phyloP scores from a whole-genome alignment of 2,888 invertebrate genomes.

The Chloromyia formosa region DNA sequence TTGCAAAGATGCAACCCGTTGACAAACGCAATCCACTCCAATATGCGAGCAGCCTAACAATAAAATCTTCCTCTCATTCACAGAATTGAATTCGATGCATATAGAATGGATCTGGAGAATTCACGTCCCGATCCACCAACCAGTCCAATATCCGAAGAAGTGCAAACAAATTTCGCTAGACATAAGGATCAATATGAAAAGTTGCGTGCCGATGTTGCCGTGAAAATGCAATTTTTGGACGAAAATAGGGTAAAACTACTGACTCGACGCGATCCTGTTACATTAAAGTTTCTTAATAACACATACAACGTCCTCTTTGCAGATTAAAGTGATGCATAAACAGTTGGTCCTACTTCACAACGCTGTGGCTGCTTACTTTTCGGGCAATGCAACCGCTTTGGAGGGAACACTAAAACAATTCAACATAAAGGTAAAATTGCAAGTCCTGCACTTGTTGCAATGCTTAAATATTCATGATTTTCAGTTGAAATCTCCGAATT shows the following conservation, averaged over 20 bases:
- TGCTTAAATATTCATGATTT: conserved; percentile 21
- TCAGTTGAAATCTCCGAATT: conserved; percentile 75
- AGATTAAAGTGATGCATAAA: conserved; percentile 99
- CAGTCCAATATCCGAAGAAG: conserved; percentile 77
- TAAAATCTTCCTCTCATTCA: conserved; percentile 46
- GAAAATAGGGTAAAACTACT: conserved; percentile 98
- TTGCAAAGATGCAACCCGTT: too few relatives aligned
- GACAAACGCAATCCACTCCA: too few relatives aligned
- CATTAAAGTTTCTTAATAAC: too few relatives aligned
- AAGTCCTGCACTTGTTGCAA: not conserved
- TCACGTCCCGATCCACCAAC: conserved; percentile 68
- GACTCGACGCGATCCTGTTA: too few relatives aligned
- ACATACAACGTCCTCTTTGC: too few relatives aligned
- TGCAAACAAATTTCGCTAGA: conserved; percentile 81
- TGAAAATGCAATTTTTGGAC: conserved; percentile 95
- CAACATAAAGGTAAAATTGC: conserved; percentile 78
- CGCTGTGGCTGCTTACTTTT: conserved; percentile 96
- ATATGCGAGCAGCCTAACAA: too few relatives aligned
- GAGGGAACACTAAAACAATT: conserved; percentile 96
- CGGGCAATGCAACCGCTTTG: conserved; percentile 92
- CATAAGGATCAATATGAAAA: conserved; percentile 93
- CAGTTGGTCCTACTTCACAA: conserved; percentile 95
- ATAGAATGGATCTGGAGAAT: conserved; percentile 91
- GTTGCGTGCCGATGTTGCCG: conserved; percentile 89
- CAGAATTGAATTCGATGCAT: conserved; percentile 97